phyloP scores from a whole-genome alignment of 2,888 invertebrate genomes.

The Unio delphinus region DNA sequence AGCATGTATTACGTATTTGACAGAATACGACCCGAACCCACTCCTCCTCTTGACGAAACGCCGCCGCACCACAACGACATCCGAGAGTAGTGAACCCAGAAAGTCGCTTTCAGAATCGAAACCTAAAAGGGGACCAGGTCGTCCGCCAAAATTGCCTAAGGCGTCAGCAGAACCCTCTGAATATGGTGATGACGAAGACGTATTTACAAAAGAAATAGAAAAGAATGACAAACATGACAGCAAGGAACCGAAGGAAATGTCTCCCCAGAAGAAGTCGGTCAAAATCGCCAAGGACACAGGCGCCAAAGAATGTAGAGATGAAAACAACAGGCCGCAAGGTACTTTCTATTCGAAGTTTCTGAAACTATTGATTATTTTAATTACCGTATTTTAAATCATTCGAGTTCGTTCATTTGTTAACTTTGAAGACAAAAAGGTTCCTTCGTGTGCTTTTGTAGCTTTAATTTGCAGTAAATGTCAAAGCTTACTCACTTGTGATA shows the following conservation, averaged over 20 bases:
- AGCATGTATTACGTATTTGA: conserved; percentile 57
- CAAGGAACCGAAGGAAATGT: conserved; percentile 1
- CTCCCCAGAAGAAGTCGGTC: too few relatives aligned
- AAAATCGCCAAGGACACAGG: too few relatives aligned
- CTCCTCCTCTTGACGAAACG: conserved; percentile 83
- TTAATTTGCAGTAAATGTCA: too few relatives aligned
- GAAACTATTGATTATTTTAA: too few relatives aligned
- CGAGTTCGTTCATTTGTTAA: too few relatives aligned
- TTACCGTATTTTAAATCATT: too few relatives aligned
- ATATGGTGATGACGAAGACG: conserved; percentile 32
- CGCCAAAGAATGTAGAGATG: too few relatives aligned
- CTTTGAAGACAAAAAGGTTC: too few relatives aligned
- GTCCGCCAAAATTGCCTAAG: conserved; percentile 37
- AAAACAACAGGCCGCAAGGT: conserved; percentile 8
- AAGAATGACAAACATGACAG: conserved; percentile 14
- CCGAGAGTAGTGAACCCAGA: conserved; percentile 43
- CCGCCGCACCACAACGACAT: conserved; percentile 78
- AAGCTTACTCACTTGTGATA: too few relatives aligned
- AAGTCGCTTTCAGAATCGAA: conserved; percentile 22
- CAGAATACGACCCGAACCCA: conserved; percentile 89
- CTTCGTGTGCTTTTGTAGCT: too few relatives aligned
- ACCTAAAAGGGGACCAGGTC: conserved; percentile 44
- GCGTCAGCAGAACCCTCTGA: conserved; percentile 19
- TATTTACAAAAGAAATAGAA: conserved; percentile 21
- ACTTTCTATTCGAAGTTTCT: background rate